Conservation (phyloP, 2,888 invertebrate species). For the Drosophila recens region DNA sequence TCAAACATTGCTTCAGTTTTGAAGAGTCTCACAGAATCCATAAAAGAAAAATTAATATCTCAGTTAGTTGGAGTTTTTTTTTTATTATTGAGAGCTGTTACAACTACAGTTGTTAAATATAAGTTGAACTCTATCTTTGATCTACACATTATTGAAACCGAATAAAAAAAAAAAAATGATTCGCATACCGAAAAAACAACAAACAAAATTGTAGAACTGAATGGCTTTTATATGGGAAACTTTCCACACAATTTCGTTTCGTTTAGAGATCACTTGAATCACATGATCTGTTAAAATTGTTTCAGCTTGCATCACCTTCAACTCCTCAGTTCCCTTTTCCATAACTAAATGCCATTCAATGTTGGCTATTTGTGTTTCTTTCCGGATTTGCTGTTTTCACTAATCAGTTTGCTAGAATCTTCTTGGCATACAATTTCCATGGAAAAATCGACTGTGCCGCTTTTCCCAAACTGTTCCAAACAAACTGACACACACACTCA, state of each 20-base stretch:
- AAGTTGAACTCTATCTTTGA: not conserved
- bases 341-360: not conserved
- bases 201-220: not conserved
- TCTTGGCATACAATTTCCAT: slow-evolving; percentile 36
- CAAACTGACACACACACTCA: slow-evolving; percentile 23
- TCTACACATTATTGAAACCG: not conserved
- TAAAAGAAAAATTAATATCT: too few species aligned
- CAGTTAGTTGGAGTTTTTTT: too few species aligned
- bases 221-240: slow-evolving; percentile 10
- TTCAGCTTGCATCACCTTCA: slow-evolving; percentile 4
- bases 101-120: not conserved
- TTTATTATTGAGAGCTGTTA: not conserved
- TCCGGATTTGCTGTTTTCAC: slow-evolving; percentile 39
- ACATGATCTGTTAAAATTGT: slow-evolving; percentile 29
- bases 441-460: slow-evolving; percentile 41
- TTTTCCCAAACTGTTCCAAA: slow-evolving; percentile 38
- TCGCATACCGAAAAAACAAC: not conserved
- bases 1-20: too few species aligned
- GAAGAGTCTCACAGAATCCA: too few species aligned
- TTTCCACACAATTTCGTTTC: slow-evolving; percentile 16
- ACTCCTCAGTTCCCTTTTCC: not conserved
- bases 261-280: slow-evolving; percentile 28
- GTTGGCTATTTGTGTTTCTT: slow-evolving; percentile 19
- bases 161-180: not conserved
- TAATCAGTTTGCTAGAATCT: slow-evolving; percentile 53